These are phyloP conservation scores for Cryptoprocta ferox DNA, from an alignment of 2,797 vertebrate genomes.

Conservation along the genomic window DNA sequence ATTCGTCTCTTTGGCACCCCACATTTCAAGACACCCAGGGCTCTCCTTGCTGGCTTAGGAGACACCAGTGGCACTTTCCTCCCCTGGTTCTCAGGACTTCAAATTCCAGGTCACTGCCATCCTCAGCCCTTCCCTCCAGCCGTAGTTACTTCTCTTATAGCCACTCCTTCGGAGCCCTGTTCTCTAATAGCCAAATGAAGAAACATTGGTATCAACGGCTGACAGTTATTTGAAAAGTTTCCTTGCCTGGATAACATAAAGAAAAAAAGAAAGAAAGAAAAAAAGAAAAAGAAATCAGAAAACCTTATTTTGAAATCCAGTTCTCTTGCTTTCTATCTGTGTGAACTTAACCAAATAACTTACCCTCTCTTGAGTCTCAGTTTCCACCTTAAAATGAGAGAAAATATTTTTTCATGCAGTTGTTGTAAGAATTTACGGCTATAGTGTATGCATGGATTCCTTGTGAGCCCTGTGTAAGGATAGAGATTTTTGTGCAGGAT, in stretches of 20 bases:
- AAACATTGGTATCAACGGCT: not conserved
- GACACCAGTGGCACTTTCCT: accelerated
- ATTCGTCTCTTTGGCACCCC: not conserved
- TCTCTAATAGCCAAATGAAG: not conserved
- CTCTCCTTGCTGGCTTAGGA: not conserved
- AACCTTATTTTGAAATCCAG: not conserved
- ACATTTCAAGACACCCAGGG: not conserved
- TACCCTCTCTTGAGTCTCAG: not conserved
- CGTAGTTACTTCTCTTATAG: not conserved
- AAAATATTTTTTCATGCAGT: not conserved
- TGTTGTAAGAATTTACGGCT: not conserved
- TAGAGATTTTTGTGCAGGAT: not conserved
- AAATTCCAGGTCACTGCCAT: not conserved
- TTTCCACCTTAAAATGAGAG: conserved; percentile 19
- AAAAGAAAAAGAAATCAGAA: not conserved
- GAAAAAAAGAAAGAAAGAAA: not conserved
- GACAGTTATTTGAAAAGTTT: not conserved
- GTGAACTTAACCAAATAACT: not conserved
- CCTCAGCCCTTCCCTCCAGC: not conserved
- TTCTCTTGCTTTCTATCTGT: not conserved
- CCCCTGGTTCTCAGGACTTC: not conserved
- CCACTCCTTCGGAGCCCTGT: not conserved
- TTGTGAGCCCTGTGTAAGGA: not conserved
- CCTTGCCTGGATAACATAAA: not conserved
- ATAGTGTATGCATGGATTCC: not conserved